A percentile compares a stretch with the other conserved stretches of the same genome.
Evolutionary conservation across 2,113 vertebrate genomes (phyloP).

Genomic region (Antechinus stuartii): DNA sequence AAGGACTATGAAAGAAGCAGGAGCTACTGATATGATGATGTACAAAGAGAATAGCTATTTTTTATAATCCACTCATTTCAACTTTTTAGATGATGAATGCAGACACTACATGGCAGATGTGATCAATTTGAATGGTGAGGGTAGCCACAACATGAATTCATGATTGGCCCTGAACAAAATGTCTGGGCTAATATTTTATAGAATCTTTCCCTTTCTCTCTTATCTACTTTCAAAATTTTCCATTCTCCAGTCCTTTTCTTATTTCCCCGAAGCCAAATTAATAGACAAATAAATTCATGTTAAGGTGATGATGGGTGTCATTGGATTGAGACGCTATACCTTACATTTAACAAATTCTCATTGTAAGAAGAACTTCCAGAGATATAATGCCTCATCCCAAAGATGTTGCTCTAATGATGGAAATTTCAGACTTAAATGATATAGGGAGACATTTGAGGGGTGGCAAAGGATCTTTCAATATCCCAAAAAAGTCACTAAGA

Average conservation of each 20-base stretch:
- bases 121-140: not conserved
- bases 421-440: not conserved
- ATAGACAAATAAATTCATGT: not conserved
- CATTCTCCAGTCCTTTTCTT: not conserved
- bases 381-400: conserved; percentile 12
- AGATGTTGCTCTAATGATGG: not conserved
- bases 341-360: not conserved
- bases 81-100: not conserved
- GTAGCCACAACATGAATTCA: not conserved
- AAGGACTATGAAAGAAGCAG: not conserved
- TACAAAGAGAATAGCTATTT: not conserved
- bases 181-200: not conserved
- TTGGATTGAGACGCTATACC: not conserved
- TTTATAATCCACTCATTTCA: not conserved
- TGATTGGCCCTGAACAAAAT: not conserved
- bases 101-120: not conserved
- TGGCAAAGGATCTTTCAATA: not conserved
- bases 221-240: not conserved
- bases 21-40: not conserved
- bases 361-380: not conserved
- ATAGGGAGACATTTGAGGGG: not conserved
- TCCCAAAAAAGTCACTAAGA: not conserved
- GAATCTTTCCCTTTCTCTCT: not conserved
- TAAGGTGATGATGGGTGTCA: not conserved
- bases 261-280: not conserved